Evolutionary conservation across 2,113 vertebrate genomes (phyloP), one percentile per base, ranked within the genome.

Genomic region (Pluvialis apricaria): DNA sequence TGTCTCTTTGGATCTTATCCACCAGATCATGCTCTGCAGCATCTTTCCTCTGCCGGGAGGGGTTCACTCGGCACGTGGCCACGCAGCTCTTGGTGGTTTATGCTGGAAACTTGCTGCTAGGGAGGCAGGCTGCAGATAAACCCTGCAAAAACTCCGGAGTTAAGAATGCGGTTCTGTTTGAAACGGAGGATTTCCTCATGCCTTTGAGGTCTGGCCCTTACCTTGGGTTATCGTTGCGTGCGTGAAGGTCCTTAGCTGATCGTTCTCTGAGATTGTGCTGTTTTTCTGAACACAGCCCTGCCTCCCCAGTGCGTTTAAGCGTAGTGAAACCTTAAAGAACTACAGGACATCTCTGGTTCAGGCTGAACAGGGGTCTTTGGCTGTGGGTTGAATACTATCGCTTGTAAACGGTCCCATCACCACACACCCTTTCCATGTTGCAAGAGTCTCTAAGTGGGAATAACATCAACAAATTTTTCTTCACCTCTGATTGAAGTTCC

Each of bases 371-470:
- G 45, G 17, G 18, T 18, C 45, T n/a, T 61, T 49, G 29, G 54
- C 55, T 60, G 19, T 31, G 57, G 42, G 81, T 92, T 80, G 34
- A 47, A 24, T 14, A 31, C 34, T 28, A 2, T 72, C 6, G 0
- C 58, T 61, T 62, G 10, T 45, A 5, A 75, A 42, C 0, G 9
- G 42, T 61, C 54, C 13, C 55, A 8, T 44, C 4, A 1, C n/a
- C 76, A 31, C 1, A 0, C 24, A 44, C 17, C 17, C 10, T 64
- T 61, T 31, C 40, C 25, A 0, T 4, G 1, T 57, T 13, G 5
- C 22, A 7, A 15, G 29, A 32, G 20, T 61, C 38, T 81, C 19
- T 17, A 36, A 38, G 34, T 4, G 3, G 64, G 32, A 82, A 28
- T 45, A n/a, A 66, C 5, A 2, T 44, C 2, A 1, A 36, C 40